A percentile compares a stretch with the other conserved stretches of the same genome.
Conservation (phyloP, 2,113 vertebrate genomes). For the Tylochromis polylepis region DNA sequence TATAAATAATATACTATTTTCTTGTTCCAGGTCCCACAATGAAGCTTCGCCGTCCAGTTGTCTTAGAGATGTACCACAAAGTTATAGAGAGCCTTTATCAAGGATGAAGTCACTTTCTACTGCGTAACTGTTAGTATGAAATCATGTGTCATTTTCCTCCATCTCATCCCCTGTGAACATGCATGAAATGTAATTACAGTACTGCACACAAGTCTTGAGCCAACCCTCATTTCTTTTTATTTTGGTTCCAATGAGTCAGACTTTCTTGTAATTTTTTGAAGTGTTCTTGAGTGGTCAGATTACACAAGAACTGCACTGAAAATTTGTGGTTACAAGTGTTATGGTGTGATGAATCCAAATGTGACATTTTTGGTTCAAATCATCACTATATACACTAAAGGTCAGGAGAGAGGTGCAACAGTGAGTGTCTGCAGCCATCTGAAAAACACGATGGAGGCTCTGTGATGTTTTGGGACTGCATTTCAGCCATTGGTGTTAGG, state of each 20-base stretch:
- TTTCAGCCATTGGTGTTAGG: neutral
- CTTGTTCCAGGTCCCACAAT: slow-evolving; percentile 80
- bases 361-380: neutral
- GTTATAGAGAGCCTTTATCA: slow-evolving; percentile 77
- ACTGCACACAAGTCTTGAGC: neutral
- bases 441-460: neutral
- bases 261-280: neutral
- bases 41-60: slow-evolving; percentile 78
- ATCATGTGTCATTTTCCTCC: neutral
- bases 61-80: slow-evolving; percentile 77
- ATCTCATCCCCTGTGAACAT: neutral
- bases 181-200: neutral
- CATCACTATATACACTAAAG: neutral
- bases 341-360: neutral
- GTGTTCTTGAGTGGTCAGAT: neutral
- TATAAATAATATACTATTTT: neutral
- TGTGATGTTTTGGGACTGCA: neutral
- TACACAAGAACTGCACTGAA: neutral
- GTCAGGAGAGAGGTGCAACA: neutral
- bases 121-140: neutral
- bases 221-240: neutral
- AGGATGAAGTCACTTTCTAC: slow-evolving; percentile 5
- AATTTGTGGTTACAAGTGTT: neutral
- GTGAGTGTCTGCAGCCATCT: neutral
- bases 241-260: neutral